phyloP scores from a whole-genome alignment of 2,797 vertebrate species.

The Triplophysa yarkandensis region DNA sequence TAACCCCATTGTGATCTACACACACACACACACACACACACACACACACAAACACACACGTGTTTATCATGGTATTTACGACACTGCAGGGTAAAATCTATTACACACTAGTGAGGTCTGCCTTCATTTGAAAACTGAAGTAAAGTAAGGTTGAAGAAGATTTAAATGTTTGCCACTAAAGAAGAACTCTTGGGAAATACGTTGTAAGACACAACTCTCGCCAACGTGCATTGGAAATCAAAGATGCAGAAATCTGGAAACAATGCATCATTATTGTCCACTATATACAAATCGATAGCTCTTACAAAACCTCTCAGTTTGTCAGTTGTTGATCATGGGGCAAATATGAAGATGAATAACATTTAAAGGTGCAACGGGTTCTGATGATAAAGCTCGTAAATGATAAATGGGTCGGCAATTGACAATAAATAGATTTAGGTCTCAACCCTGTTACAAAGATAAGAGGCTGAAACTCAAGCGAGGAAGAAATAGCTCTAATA shows the following conservation, averaged over 20 bases:
- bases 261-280: slow-evolving; percentile 33
- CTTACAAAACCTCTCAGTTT: neutral
- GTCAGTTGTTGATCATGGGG: neutral
- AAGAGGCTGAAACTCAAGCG: neutral
- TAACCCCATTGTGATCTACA: neutral
- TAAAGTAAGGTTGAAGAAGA: neutral
- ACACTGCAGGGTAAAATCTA: neutral
- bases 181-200: neutral
- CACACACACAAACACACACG: no score
- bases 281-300: slow-evolving; percentile 17
- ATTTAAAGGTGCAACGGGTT: neutral
- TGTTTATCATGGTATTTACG: neutral
- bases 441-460: neutral
- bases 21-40: neutral
- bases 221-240: slow-evolving; percentile 20
- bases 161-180: neutral
- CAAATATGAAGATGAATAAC: slow-evolving; percentile 18
- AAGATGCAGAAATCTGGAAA: neutral
- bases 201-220: neutral
- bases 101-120: neutral
- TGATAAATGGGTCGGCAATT: slow-evolving; percentile 14
- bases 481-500: slow-evolving; percentile 66
- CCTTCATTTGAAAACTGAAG: neutral
- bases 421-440: slow-evolving; percentile 16
- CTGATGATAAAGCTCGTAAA: neutral